Conservation (phyloP, 2,113 vertebrate genomes). For the Sminthopsis crassicaudata region DNA sequence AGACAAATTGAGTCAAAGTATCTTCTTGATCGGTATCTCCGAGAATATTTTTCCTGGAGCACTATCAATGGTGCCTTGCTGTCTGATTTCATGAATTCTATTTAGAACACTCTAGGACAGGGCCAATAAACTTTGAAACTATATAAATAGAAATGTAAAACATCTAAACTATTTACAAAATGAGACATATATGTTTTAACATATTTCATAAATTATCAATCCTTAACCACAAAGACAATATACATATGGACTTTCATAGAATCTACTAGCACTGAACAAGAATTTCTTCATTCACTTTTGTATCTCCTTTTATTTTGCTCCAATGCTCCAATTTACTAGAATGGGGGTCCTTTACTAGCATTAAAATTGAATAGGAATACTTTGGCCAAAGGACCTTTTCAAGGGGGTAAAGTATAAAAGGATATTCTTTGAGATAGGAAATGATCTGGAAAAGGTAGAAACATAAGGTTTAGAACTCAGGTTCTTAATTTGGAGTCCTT, state of each 20-base stretch:
- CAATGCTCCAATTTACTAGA: neutral
- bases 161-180: constrained; percentile 83
- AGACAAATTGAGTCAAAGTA: constrained; percentile 50
- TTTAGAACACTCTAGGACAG: constrained; percentile 72
- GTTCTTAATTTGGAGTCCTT: neutral
- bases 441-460: neutral
- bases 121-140: constrained; percentile 79
- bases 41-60: constrained; percentile 75
- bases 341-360: neutral
- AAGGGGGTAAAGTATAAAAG: neutral
- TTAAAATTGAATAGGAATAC: neutral
- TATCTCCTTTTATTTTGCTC: neutral
- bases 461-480: neutral
- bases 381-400: neutral
- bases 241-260: constrained; percentile 49
- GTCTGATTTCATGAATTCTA: constrained; percentile 81
- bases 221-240: constrained; percentile 59
- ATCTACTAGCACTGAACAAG: constrained; percentile 64
- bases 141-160: constrained; percentile 84
- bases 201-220: constrained; percentile 59
- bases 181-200: constrained; percentile 75
- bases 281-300: neutral
- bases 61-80: constrained; percentile 76
- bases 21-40: constrained; percentile 71
- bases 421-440: neutral